Evolutionary conservation across 2,888 invertebrate species (phyloP).

Genomic region (Plebejus melissa): DNA sequence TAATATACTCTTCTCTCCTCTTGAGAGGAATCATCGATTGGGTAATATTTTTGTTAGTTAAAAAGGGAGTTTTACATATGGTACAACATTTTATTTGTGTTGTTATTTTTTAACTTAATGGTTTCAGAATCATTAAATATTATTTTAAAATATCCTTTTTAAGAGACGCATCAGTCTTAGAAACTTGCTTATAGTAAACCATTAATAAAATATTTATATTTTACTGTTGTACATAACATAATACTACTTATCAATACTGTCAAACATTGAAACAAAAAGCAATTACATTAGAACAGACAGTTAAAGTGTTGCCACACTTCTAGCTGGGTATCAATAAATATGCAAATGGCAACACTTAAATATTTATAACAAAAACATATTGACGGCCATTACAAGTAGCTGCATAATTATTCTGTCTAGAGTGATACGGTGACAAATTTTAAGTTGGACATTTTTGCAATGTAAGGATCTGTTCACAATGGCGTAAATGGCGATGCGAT

Average conservation of each 20-base stretch:
- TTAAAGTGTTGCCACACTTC: neutral
- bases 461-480: neutral
- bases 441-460: neutral
- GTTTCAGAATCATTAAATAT: no score
- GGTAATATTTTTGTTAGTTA: no score
- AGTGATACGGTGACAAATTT: slow-evolving; percentile 47
- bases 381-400: neutral
- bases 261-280: slow-evolving; percentile 14
- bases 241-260: neutral
- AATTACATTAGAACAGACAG: slow-evolving; percentile 1
- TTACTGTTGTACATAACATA: neutral
- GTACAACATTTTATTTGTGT: no score
- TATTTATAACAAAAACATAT: slow-evolving; percentile 18
- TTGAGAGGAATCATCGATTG: no score
- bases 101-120: no score
- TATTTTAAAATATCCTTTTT: no score
- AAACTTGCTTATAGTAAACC: no score
- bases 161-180: no score
- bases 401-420: neutral
- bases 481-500: neutral
- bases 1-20: no score
- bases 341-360: slow-evolving; percentile 22
- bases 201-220: no score
- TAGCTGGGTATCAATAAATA: slow-evolving; percentile 16
- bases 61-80: no score